Conservation (phyloP, 2,113 vertebrate species). For the Gopherus evgoodei region DNA sequence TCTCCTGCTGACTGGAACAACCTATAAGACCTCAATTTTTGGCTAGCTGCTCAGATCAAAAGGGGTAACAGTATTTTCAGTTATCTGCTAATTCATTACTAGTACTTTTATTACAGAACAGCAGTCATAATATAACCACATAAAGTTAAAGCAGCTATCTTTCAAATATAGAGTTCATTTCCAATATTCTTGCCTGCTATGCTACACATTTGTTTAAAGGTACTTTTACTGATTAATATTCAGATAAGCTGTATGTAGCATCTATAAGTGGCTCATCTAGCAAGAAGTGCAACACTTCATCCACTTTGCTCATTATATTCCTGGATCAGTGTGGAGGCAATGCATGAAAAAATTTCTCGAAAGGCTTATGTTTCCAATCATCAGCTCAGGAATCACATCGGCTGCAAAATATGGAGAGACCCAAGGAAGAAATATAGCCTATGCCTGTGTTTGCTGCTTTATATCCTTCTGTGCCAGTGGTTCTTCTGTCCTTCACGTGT, state of each 20-base stretch:
- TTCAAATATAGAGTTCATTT: not conserved
- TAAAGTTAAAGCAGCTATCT: not conserved
- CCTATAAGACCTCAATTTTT: not conserved
- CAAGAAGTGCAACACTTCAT: conserved; percentile 40
- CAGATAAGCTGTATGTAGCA: conserved; percentile 7
- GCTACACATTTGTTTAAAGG: not conserved
- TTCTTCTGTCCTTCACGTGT: rapidly evolving
- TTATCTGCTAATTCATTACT: not conserved
- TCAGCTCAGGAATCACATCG: not conserved
- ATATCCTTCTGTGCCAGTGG: rapidly evolving
- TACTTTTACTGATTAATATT: conserved; percentile 40
- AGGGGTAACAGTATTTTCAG: not conserved
- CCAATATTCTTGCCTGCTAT: not conserved
- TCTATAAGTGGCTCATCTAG: conserved; percentile 23
- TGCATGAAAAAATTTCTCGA: not conserved
- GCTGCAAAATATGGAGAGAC: not conserved
- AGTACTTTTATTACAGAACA: not conserved
- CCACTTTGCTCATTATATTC: conserved; percentile 44
- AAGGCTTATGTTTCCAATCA: not conserved
- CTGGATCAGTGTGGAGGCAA: conserved; percentile 1
- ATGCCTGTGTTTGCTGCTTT: not conserved
- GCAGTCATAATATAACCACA: rapidly evolving
- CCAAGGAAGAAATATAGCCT: not conserved
- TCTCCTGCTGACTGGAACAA: not conserved
- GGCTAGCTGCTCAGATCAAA: not conserved